Conservation (phyloP, 1,140 invertebrate genomes). For the Trachelipus rathkii region DNA sequence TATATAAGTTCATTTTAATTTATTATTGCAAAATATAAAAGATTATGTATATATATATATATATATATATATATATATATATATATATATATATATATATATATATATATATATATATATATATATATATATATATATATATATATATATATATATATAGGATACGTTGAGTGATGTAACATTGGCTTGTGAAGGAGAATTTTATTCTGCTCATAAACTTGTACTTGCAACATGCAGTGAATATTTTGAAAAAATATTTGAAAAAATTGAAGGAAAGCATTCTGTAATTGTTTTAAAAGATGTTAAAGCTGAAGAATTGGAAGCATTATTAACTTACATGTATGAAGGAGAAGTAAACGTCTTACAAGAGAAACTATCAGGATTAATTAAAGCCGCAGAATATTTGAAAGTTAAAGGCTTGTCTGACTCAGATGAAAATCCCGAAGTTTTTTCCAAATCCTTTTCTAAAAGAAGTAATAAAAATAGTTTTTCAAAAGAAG, state of each 20-base stretch:
- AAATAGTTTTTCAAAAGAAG: not conserved
- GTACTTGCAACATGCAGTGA: constrained; percentile 28
- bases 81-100: too few relatives aligned
- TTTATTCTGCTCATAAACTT: constrained; percentile 26
- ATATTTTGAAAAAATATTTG: constrained; percentile 30
- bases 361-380: constrained; percentile 28
- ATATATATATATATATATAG: not conserved
- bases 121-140: too few relatives aligned
- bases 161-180: constrained; percentile 21
- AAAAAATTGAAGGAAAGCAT: constrained; percentile 24
- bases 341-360: constrained; percentile 31
- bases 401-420: constrained; percentile 31
- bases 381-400: constrained; percentile 28
- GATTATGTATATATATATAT: too few relatives aligned
- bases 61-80: too few relatives aligned
- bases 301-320: constrained; percentile 22
- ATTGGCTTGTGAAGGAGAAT: constrained; percentile 28
- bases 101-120: too few relatives aligned
- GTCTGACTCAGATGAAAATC: constrained; percentile 21
- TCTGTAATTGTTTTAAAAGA: constrained; percentile 27
- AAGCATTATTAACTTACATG: constrained; percentile 29
- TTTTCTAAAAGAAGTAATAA: not conserved
- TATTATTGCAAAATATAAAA: too few relatives aligned
- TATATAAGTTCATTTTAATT: too few relatives aligned
- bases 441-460: not conserved